Evolutionary conservation across 2,888 invertebrate species (phyloP).

Genomic region (Patella pellucida): DNA sequence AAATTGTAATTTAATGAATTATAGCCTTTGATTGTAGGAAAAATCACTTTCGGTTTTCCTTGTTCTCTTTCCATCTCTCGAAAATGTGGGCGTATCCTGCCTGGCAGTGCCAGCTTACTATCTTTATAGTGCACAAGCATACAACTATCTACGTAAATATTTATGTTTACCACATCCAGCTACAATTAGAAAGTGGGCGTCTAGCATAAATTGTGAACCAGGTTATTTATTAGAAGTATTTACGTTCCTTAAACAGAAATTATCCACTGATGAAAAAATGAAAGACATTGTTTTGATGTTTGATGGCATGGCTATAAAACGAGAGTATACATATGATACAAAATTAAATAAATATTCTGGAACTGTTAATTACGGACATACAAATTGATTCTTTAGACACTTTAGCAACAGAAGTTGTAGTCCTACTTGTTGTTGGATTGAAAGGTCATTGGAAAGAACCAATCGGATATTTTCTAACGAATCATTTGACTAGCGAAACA

Average conservation of each 20-base stretch:
- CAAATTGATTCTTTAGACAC: neutral
- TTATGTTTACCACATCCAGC: constrained; percentile 15
- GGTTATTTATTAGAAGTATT: constrained; percentile 16
- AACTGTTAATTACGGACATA: constrained; percentile 16
- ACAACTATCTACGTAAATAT: constrained; percentile 14
- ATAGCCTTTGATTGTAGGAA: too few species aligned
- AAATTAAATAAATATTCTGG: constrained; percentile 8
- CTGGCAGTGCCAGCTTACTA: too few species aligned
- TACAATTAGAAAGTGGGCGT: constrained; percentile 20
- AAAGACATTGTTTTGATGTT: constrained; percentile 16
- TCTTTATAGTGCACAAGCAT: constrained; percentile 13
- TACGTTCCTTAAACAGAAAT: neutral
- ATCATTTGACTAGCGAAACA: neutral
- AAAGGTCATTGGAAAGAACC: too few species aligned
- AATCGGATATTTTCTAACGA: neutral
- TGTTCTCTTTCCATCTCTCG: too few species aligned
- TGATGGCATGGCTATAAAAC: constrained; percentile 6
- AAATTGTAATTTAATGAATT: too few species aligned
- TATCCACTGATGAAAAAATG: neutral
- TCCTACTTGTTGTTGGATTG: constrained; percentile 14
- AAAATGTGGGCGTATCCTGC: too few species aligned
- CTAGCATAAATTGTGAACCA: constrained; percentile 14
- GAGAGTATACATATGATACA: constrained; percentile 14
- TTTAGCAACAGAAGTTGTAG: constrained; percentile 4
- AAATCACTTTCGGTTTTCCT: too few species aligned